phyloP scores from a whole-genome alignment of 2,888 invertebrate species.

The Amiota mariae region DNA sequence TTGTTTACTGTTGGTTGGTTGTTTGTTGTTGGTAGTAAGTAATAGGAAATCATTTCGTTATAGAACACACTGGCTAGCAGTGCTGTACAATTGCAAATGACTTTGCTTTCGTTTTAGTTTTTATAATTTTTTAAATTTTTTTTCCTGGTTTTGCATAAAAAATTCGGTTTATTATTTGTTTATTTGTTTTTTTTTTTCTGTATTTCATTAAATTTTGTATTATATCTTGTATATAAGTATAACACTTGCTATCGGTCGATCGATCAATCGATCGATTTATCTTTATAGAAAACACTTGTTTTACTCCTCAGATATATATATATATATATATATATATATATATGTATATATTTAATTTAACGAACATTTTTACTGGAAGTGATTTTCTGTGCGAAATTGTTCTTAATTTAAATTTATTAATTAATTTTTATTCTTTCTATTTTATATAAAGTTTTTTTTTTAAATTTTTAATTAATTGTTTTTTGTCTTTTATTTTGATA shows the following conservation, averaged over 20 bases:
- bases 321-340: slow-evolving; percentile 32
- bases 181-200: slow-evolving; percentile 36
- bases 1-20: slow-evolving; percentile 17
- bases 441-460: slow-evolving; percentile 40
- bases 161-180: slow-evolving; percentile 52
- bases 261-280: neutral
- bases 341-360: slow-evolving; percentile 38
- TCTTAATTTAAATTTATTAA: slow-evolving; percentile 48
- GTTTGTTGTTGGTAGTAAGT: slow-evolving; percentile 19
- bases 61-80: slow-evolving; percentile 21
- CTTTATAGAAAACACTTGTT: slow-evolving; percentile 35
- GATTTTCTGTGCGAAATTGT: slow-evolving; percentile 70
- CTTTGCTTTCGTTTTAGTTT: slow-evolving; percentile 28
- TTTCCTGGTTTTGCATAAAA: slow-evolving; percentile 41
- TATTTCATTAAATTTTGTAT: slow-evolving; percentile 42
- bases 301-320: slow-evolving; percentile 13
- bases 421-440: slow-evolving; percentile 43
- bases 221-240: slow-evolving; percentile 31
- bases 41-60: slow-evolving; percentile 27
- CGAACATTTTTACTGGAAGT: slow-evolving; percentile 62
- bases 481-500: slow-evolving; percentile 28
- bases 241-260: slow-evolving; percentile 16
- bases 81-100: slow-evolving; percentile 37
- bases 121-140: slow-evolving; percentile 31
- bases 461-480: slow-evolving; percentile 35